Conservation (phyloP, 2,888 invertebrate genomes). For the Mythimna impura region DNA sequence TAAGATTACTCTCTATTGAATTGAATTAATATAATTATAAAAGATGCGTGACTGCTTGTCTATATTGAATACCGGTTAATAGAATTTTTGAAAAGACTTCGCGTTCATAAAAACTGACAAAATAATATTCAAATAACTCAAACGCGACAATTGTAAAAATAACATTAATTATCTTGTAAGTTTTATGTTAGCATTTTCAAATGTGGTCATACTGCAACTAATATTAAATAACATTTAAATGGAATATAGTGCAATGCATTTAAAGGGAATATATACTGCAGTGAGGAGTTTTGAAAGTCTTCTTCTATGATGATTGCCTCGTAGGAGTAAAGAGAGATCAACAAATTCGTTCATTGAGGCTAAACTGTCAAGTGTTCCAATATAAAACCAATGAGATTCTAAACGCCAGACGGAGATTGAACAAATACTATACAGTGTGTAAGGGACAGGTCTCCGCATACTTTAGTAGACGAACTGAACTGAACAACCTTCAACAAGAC, state of each 20-base stretch:
- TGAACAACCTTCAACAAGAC: no score
- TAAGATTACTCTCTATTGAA: constrained; percentile 9
- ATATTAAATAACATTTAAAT: neutral
- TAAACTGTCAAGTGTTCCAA: constrained; percentile 27
- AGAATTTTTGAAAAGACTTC: neutral
- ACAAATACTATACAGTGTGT: neutral
- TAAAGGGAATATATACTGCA: neutral
- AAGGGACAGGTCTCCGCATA: no score
- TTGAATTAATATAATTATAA: constrained; percentile 12
- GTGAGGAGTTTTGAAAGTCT: neutral
- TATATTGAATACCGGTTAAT: neutral
- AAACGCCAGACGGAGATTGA: constrained; percentile 10
- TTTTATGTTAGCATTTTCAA: neutral
- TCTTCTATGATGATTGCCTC: neutral
- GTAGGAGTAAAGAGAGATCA: neutral
- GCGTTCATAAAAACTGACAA: neutral
- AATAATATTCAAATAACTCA: neutral
- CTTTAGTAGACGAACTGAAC: no score
- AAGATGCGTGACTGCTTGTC: neutral
- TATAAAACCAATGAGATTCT: constrained; percentile 22
- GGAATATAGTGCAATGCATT: neutral
- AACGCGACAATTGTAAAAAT: neutral
- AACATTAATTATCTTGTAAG: neutral
- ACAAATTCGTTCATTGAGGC: constrained; percentile 22
- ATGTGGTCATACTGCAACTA: neutral